Percentiles rank a stretch among this genome's conserved stretches.
Conservation (phyloP, 2,888 invertebrate species). For the Lasioglossum villosulum region DNA sequence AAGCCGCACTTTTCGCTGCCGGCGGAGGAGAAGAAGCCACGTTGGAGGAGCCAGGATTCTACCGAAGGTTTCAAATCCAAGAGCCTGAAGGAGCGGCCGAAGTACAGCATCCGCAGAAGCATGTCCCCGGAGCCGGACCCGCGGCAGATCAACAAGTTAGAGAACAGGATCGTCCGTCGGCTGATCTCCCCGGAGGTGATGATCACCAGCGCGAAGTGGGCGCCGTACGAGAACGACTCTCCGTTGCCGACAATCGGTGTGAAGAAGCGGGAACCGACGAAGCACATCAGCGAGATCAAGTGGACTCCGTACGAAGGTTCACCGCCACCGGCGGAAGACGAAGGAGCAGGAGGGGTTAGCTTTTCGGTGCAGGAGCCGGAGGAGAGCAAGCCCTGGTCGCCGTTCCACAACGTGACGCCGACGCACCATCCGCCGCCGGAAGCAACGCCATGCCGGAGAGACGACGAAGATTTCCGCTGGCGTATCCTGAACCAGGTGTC, state of each 20-base stretch:
- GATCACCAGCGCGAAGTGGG: conserved; percentile 80
- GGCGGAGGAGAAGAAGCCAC: conserved; percentile 77
- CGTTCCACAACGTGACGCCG: conserved; percentile 80
- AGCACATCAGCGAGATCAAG: conserved; percentile 80
- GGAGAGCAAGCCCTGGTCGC: conserved; percentile 71
- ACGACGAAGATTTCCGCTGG: conserved; percentile 81
- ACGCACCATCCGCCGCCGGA: conserved; percentile 80
- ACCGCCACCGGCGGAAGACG: conserved; percentile 55
- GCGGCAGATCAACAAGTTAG: conserved; percentile 74
- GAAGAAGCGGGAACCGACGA: conserved; percentile 80
- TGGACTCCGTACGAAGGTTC: conserved; percentile 81
- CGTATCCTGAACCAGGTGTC: conserved; percentile 80
- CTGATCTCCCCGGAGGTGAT: conserved; percentile 81
- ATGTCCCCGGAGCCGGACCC: conserved; percentile 82
- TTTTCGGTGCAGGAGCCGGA: conserved; percentile 70
- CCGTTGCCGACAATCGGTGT: conserved; percentile 81
- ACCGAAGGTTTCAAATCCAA: conserved; percentile 77
- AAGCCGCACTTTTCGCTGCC: conserved; percentile 82
- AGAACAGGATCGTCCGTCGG: conserved; percentile 78
- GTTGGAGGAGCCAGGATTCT: conserved; percentile 74
- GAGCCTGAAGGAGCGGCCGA: conserved; percentile 81
- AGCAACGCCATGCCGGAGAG: conserved; percentile 66
- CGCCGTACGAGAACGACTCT: conserved; percentile 81
- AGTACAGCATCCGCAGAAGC: conserved; percentile 81
- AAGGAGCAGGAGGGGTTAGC: conserved; percentile 31